Conservation (phyloP, 2,888 invertebrate genomes). For the Apotomis capreana region DNA sequence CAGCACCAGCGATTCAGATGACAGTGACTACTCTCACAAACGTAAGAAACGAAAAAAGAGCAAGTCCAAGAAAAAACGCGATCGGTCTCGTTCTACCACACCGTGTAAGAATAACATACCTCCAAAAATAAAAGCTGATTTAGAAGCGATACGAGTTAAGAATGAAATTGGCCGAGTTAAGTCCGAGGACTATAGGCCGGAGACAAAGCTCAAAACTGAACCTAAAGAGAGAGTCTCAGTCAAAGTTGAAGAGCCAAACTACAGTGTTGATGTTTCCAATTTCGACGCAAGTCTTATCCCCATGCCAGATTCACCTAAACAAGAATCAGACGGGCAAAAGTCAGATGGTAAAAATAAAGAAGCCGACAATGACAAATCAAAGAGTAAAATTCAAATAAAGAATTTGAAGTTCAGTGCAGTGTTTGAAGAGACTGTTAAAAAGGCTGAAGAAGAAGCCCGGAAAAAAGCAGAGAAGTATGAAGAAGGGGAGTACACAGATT, state of each 20-base stretch:
- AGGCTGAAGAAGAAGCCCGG: slow-evolving; percentile 85
- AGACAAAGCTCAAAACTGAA: slow-evolving; percentile 53
- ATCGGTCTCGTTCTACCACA: slow-evolving; percentile 54
- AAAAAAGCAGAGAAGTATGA: slow-evolving; percentile 85
- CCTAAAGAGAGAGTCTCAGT: slow-evolving; percentile 49
- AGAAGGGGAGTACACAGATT: slow-evolving; percentile 85
- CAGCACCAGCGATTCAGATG: slow-evolving; percentile 67
- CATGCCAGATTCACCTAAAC: slow-evolving; percentile 74
- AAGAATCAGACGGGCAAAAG: slow-evolving; percentile 57
- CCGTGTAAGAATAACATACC: slow-evolving; percentile 65
- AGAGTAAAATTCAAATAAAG: slow-evolving; percentile 86
- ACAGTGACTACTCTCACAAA: slow-evolving; percentile 79
- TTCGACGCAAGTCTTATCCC: slow-evolving; percentile 68
- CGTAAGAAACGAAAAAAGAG: slow-evolving; percentile 84
- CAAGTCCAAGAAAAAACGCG: slow-evolving; percentile 52
- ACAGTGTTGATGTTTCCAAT: slow-evolving; percentile 49
- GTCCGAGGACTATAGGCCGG: slow-evolving; percentile 52
- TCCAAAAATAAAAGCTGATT: slow-evolving; percentile 56
- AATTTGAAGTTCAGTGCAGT: slow-evolving; percentile 87
- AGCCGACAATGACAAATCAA: slow-evolving; percentile 69
- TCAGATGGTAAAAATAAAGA: slow-evolving; percentile 62
- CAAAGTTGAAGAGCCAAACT: slow-evolving; percentile 56
- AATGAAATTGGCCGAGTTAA: slow-evolving; percentile 39
- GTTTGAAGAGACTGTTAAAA: slow-evolving; percentile 86
- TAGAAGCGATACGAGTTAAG: slow-evolving; percentile 47